A percentile compares a stretch with the other conserved stretches of the same genome.
Evolutionary conservation across 2,113 vertebrate species (phyloP).

Genomic region (Chlorodrepanis virens): DNA sequence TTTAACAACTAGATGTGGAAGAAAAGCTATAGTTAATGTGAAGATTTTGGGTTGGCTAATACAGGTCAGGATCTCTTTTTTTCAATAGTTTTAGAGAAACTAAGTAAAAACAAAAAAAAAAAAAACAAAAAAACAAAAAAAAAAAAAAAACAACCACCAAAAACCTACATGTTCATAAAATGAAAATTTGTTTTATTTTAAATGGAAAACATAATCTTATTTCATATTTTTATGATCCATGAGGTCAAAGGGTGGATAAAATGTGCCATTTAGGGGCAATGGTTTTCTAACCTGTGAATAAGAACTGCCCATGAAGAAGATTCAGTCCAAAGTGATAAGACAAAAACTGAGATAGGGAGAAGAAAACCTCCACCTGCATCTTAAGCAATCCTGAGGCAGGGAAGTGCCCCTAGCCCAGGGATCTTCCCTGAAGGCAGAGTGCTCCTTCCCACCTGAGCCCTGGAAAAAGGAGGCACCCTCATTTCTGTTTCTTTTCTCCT

Average conservation of each 20-base stretch:
- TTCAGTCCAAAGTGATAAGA: neutral
- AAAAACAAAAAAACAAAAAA: neutral
- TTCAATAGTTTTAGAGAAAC: neutral
- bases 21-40: neutral
- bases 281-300: neutral
- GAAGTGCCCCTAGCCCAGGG: neutral
- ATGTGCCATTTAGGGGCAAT: neutral
- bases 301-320: neutral
- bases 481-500: neutral
- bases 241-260: neutral
- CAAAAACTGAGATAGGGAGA: neutral
- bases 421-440: neutral
- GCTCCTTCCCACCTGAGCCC: neutral
- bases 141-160: too few species aligned
- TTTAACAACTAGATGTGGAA: neutral
- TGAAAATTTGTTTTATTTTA: rapidly evolving
- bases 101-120: neutral
- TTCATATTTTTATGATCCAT: neutral
- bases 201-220: neutral
- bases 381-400: neutral
- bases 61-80: neutral
- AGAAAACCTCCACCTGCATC: rapidly evolving
- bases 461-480: neutral
- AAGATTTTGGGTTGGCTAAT: neutral
- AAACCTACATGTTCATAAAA: neutral